Evolutionary conservation across 2,888 invertebrate genomes (phyloP).

Genomic region (Cephus rjabovi): DNA sequence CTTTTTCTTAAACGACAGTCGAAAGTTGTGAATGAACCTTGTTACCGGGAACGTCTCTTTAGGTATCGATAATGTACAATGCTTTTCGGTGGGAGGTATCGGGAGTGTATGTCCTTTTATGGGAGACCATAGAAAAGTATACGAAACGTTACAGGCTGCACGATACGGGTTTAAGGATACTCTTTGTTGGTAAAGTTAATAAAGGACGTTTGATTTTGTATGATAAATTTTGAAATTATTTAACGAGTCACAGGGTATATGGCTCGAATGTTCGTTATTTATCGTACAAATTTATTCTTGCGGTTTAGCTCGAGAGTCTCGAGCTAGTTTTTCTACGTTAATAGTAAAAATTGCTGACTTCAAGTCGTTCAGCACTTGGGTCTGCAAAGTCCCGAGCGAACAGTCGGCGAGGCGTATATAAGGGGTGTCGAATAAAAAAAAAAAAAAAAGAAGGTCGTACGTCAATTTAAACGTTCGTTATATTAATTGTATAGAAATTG

Average conservation of each 20-base stretch:
- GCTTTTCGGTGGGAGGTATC: background rate
- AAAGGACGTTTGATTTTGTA: too few species aligned
- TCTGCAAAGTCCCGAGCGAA: background rate
- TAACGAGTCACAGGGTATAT: background rate
- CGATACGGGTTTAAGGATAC: too few species aligned
- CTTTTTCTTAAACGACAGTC: background rate
- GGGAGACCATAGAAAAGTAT: background rate
- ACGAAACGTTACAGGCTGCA: too few species aligned
- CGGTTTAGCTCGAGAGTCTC: background rate
- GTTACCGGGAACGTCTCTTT: background rate
- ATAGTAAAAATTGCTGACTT: background rate
- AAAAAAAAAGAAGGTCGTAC: background rate
- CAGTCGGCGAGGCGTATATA: background rate
- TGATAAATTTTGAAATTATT: background rate
- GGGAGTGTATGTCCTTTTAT: background rate
- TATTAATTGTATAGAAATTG: background rate
- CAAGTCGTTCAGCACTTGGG: background rate
- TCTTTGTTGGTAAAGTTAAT: too few species aligned
- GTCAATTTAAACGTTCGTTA: background rate
- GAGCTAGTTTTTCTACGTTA: too few species aligned
- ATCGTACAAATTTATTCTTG: background rate
- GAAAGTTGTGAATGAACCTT: background rate
- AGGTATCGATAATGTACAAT: background rate
- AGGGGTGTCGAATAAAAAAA: background rate
- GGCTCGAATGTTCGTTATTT: background rate